Evolutionary conservation across 2,113 vertebrate genomes (phyloP).

Genomic region (Salvator merianae): DNA sequence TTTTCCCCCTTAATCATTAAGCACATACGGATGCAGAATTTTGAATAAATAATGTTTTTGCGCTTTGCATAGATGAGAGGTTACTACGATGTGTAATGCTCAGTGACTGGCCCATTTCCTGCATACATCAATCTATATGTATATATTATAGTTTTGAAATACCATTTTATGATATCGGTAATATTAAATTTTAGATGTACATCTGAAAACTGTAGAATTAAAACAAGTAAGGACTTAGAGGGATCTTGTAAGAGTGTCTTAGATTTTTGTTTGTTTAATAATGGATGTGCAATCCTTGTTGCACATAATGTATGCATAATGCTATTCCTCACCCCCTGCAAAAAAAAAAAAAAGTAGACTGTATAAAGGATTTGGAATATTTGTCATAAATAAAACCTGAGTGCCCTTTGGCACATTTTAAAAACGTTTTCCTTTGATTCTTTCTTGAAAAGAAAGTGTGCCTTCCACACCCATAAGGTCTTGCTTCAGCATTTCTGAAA

Average conservation of each 20-base stretch:
- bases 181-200: neutral
- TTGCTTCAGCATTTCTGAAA: too few relatives aligned
- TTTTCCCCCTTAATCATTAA: conserved; percentile 21
- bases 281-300: conserved; percentile 31
- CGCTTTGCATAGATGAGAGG: neutral
- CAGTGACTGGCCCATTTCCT: neutral
- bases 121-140: neutral
- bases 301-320: conserved; percentile 36
- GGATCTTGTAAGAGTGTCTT: neutral
- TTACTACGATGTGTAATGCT: neutral
- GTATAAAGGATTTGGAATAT: neutral
- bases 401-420: neutral
- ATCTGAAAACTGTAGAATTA: neutral
- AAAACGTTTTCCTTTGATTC: too few relatives aligned
- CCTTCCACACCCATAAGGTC: too few relatives aligned
- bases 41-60: too few relatives aligned
- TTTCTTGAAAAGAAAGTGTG: too few relatives aligned
- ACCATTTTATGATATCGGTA: neutral
- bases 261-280: conserved; percentile 47
- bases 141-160: neutral
- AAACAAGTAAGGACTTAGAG: neutral
- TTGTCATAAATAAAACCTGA: neutral
- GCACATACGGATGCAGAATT: too few relatives aligned
- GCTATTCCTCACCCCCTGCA: neutral
- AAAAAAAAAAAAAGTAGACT: too few relatives aligned